Evolutionary conservation across 64 coral and sea anemone species (phyloP).

Genomic region (Catalaphyllia jardinei): DNA sequence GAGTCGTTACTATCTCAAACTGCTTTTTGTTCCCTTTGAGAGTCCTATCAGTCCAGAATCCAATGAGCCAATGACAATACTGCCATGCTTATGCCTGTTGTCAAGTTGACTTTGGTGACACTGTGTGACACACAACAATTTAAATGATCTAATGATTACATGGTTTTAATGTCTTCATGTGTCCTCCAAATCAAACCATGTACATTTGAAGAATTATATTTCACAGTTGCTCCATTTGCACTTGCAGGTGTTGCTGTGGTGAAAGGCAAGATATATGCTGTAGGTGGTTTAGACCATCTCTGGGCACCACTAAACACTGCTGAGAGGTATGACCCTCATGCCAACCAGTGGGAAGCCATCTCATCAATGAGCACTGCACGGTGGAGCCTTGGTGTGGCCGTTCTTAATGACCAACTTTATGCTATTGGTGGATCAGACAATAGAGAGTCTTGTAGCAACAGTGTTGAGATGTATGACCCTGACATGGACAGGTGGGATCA

Average conservation of each 20-base stretch:
- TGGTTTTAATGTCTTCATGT: too few species aligned
- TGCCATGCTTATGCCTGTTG: too few species aligned
- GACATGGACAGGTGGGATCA: conserved; percentile 73
- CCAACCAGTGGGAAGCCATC: conserved; percentile 85
- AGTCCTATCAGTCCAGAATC: too few species aligned
- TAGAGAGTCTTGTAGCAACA: conserved; percentile 87
- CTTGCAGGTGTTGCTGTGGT: conserved; percentile 84
- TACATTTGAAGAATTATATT: neutral
- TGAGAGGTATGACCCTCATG: conserved; percentile 75
- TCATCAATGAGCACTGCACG: conserved; percentile 85
- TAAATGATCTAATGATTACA: too few species aligned
- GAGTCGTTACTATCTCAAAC: too few species aligned
- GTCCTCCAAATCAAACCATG: too few species aligned
- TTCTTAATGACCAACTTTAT: conserved; percentile 78
- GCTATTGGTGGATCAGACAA: conserved; percentile 98
- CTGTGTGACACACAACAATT: too few species aligned
- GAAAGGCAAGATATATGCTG: conserved; percentile 91
- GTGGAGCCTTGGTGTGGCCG: conserved; percentile 98
- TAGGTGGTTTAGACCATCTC: conserved; percentile 90
- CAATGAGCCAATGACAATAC: too few species aligned
- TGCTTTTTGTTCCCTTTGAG: too few species aligned
- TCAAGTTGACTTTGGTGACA: too few species aligned
- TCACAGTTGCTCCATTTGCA: neutral
- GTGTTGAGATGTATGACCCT: conserved; percentile 93
- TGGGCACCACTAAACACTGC: conserved; percentile 95